Evolutionary conservation across 1,140 invertebrate species (phyloP).

Genomic region (Idris sp.): DNA sequence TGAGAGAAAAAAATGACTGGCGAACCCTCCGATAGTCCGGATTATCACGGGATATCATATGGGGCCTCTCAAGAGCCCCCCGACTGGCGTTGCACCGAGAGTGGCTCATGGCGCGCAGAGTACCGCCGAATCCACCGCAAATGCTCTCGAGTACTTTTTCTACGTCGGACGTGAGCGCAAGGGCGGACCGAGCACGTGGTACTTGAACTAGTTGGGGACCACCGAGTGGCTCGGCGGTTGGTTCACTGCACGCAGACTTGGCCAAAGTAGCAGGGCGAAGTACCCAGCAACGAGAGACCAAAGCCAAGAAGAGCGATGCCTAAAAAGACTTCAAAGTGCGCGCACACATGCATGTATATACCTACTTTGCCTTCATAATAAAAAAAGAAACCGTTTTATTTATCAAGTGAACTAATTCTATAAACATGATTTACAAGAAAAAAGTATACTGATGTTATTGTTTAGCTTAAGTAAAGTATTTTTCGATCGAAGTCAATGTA

Average conservation of each 20-base stretch:
- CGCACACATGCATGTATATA: slow-evolving; percentile 22
- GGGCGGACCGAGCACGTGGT: slow-evolving; percentile 73
- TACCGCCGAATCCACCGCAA: slow-evolving; percentile 77
- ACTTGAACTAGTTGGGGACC: slow-evolving; percentile 77
- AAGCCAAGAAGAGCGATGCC: slow-evolving; percentile 46
- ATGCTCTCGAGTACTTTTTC: slow-evolving; percentile 75
- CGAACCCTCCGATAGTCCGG: slow-evolving; percentile 64
- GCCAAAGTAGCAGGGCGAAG: slow-evolving; percentile 55
- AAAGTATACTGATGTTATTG: no score
- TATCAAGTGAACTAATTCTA: no score
- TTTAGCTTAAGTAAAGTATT: no score
- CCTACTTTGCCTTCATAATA: no score
- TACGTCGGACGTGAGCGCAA: slow-evolving; percentile 76
- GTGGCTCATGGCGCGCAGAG: slow-evolving; percentile 68
- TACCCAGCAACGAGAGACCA: slow-evolving; percentile 41
- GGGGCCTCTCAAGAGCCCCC: slow-evolving; percentile 71
- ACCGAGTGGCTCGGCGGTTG: slow-evolving; percentile 67
- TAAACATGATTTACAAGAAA: no score
- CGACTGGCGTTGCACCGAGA: slow-evolving; percentile 60
- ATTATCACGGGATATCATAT: slow-evolving; percentile 77
- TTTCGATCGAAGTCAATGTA: no score
- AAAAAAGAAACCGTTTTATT: no score
- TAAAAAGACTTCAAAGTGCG: slow-evolving; percentile 58
- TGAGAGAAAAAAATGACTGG: slow-evolving; percentile 39
- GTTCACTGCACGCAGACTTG: slow-evolving; percentile 60